Evolutionary conservation across 2,113 vertebrate genomes (phyloP).

Genomic region (Dromas ardeola): DNA sequence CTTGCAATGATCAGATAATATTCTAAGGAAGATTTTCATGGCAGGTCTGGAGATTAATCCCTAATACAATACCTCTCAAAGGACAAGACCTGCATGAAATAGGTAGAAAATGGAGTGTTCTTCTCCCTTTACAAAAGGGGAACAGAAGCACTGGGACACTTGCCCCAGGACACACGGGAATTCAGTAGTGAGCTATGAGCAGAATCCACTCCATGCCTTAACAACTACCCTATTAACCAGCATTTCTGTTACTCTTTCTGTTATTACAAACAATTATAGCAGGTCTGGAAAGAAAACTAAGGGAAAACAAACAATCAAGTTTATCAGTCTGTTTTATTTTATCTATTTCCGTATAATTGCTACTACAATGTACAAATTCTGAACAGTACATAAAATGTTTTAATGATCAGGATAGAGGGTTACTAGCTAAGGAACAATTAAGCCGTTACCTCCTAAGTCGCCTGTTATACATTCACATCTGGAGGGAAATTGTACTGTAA

Average conservation of each 20-base stretch:
- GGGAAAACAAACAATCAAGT: not conserved
- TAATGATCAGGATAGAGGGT: constrained; percentile 19
- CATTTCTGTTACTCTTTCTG: not conserved
- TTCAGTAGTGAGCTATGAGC: not conserved
- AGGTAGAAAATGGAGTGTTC: not conserved
- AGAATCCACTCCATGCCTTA: not conserved
- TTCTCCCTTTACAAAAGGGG: not conserved
- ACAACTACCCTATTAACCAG: not conserved
- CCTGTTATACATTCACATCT: constrained; percentile 9
- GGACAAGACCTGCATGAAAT: not conserved
- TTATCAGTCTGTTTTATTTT: constrained; percentile 53
- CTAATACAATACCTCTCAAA: not conserved
- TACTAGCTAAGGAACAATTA: constrained; percentile 40
- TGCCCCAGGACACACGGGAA: not conserved
- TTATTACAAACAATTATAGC: not conserved
- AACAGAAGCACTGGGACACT: not conserved
- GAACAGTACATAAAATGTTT: constrained; percentile 32
- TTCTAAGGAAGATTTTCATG: not conserved
- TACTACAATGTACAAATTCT: not conserved
- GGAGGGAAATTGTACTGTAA: not conserved
- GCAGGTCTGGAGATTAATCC: not conserved
- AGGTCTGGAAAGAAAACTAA: constrained; percentile 23
- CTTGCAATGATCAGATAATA: not conserved
- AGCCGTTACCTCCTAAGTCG: not conserved
- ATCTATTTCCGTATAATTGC: constrained; percentile 29